Evolutionary conservation across 2,113 vertebrate species (phyloP).

Genomic region (Sturnira hondurensis): DNA sequence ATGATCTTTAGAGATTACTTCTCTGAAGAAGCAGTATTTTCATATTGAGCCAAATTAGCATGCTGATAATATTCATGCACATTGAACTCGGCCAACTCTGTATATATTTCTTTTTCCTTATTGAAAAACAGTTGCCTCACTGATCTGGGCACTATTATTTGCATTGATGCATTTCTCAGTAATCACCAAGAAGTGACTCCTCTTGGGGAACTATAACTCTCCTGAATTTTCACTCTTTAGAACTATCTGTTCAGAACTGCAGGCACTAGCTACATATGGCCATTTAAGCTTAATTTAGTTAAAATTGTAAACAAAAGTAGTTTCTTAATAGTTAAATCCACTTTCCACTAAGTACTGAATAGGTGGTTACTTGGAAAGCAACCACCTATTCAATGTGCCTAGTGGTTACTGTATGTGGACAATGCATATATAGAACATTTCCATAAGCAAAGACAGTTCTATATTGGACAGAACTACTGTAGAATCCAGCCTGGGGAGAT

Average conservation of each 20-base stretch:
- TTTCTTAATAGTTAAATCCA: background rate
- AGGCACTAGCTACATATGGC: background rate
- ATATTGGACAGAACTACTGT: no score
- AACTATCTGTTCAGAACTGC: background rate
- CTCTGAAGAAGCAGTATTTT: background rate
- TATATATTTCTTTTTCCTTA: background rate
- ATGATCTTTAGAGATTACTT: background rate
- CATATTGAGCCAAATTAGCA: background rate
- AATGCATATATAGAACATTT: background rate
- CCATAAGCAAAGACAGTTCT: background rate
- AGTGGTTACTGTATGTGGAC: background rate
- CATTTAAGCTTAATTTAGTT: background rate
- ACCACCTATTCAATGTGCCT: no score
- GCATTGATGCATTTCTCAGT: background rate
- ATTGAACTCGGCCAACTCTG: background rate
- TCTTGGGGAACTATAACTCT: background rate
- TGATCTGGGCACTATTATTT: background rate
- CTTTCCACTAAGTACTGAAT: background rate
- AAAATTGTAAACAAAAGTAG: background rate
- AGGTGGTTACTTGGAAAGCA: background rate
- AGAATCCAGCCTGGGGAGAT: background rate
- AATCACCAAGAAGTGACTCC: background rate
- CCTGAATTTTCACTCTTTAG: background rate
- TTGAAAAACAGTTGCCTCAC: background rate
- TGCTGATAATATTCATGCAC: background rate